Evolutionary conservation across 2,888 invertebrate genomes (phyloP).

Genomic region (Harpalus rufipes): DNA sequence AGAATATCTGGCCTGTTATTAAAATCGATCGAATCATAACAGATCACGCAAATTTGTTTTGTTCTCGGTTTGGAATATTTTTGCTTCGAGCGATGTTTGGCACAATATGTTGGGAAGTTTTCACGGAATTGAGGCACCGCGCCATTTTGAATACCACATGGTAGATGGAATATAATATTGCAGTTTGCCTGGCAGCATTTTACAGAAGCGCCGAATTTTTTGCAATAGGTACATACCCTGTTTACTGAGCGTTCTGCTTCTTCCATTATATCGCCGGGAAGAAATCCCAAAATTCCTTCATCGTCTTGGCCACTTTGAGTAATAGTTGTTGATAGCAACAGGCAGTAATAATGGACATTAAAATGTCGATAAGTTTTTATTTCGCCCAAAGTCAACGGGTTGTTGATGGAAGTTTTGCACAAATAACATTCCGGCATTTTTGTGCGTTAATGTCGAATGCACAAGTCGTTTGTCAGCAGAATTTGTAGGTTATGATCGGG

Average conservation of each 20-base stretch:
- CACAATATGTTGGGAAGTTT: constrained; percentile 76
- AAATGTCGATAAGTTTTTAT: background rate
- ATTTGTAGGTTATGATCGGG: background rate
- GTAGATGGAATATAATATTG: constrained; percentile 80
- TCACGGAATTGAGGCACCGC: constrained; percentile 79
- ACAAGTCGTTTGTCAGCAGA: background rate
- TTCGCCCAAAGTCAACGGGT: background rate
- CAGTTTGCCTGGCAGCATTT: constrained; percentile 74
- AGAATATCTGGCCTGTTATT: constrained; percentile 75
- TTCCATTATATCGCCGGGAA: constrained; percentile 82
- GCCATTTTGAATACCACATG: constrained; percentile 77
- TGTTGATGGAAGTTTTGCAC: background rate
- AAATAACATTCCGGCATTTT: background rate
- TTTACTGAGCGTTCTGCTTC: constrained; percentile 83
- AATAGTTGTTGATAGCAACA: constrained; percentile 85
- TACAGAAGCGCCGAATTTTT: constrained; percentile 78
- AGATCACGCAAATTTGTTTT: constrained; percentile 82
- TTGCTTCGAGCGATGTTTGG: constrained; percentile 20
- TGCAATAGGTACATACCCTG: constrained; percentile 82
- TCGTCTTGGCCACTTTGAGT: constrained; percentile 83
- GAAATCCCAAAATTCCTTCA: constrained; percentile 87
- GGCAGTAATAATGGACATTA: constrained; percentile 84
- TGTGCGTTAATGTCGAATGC: no score
- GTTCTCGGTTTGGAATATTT: background rate
- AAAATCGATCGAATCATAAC: constrained; percentile 82